Base-by-base conservation (phyloP, 2,113 vertebrate species). In the Ursus arctos region DNA sequence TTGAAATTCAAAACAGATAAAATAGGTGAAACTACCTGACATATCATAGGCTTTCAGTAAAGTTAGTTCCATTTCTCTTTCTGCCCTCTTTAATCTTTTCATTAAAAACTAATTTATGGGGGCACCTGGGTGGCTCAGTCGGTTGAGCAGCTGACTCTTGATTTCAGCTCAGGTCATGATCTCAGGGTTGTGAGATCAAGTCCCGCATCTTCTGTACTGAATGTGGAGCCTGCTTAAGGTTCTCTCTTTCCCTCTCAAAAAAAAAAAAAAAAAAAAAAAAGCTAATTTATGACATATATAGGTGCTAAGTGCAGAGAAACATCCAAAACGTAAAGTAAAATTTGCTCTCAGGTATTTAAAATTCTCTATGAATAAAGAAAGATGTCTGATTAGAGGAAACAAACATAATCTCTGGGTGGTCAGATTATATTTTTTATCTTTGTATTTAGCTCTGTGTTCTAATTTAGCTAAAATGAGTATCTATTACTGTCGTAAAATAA, bases 401-500 rank as follows among this genome's bases (percentile, higher is more conserved):
- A 14, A 61, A 92, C 93, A 36, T 31, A 24, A 36, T 77, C 22
- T 49, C 55, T 69, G 49, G 1, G 6, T 55, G 1, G 26, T 90
- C 26, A 18, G 3, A 24, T 84, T 83, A 18, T 24, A 21, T 43
- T 49, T 79, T 89, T 80, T 49, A 55, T 93, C 83, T 72, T 72
- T 96, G 43, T 40, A 15, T n/a, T 90, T 85, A 63, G 33, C 21
- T 72, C 0, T 90, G 11, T 80, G 22, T 84, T 90, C 69, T 74
- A 51, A 74, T 87, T 79, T 88, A 79, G 43, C 83, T 90, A 53
- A 55, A 57, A 61, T 87, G 11, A 87, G 36, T 47, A 89, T 89
- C 12, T 57, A 16, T 61, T 47, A 51, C 51, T 71, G 22, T 74
- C 15, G 0, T 63, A 96, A 92, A 79, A 53, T 82, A 87, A 57